Evolutionary conservation across 2,888 invertebrate species (phyloP), one percentile per base, ranked within the genome.

Genomic region (Drosophila subsilvestris): DNA sequence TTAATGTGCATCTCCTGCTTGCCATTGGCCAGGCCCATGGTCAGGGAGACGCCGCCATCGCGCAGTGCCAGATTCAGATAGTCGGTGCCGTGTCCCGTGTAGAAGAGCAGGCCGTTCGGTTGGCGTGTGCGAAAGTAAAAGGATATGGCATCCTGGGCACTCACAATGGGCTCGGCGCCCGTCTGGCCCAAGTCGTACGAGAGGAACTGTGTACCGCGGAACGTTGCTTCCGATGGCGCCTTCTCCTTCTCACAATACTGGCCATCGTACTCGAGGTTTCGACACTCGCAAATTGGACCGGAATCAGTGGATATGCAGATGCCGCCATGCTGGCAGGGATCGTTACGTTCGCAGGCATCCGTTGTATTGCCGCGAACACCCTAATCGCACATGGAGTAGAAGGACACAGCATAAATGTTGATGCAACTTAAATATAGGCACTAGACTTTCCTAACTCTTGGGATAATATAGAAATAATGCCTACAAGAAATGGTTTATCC

Each of bases 251-350:
- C 98, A 92, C 99, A 99, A 93, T 96, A 96, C 82, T 96, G 95
- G 32, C 99, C 99, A 91, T 97, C 97, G 92, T 96, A 98, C 92
- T 98, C 98, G 20, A 97, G 96, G 89, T 96, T 96, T 32, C 97
- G 94, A 91, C 99, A 99, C 93, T 99, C 98, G 93, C 99, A 99
- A 90, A 97, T 95, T 49, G 98, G 97, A 20, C 98, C 98, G 75
- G 96, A 96, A 92, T 99, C 98, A 4, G 98, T 98, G 82, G 97
- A 97, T 93, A 98, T 97, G 93, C 99, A 99, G 83, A 97, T 96
- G 17, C 98, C 99, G 4, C 97, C 97, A 89, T 99, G 97, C 91
- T 97, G 96, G 92, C 99, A 99, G 0, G 98, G 98, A 92, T 98
- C 97, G 60, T 96, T 95, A 1, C 96, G 94, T 91, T 97, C 97